Conservation (phyloP, 2,888 invertebrate species). For the Archips crataeganus region DNA sequence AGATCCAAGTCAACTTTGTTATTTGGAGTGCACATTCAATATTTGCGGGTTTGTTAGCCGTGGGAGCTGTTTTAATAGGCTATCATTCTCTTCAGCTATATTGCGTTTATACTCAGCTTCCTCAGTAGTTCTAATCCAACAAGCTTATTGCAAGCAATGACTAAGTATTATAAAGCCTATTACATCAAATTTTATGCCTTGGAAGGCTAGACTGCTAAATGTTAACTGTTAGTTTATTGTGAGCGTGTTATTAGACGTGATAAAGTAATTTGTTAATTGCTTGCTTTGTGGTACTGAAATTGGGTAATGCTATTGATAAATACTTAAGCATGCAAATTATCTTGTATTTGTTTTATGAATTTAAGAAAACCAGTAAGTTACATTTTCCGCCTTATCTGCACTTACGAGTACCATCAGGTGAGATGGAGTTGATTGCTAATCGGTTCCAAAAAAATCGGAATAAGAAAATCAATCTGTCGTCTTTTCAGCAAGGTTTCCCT, state of each 20-base stretch:
- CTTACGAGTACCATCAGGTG: too few species aligned
- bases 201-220: background rate
- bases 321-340: too few species aligned
- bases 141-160: background rate
- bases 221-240: background rate
- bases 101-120: conserved; percentile 44
- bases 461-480: too few species aligned
- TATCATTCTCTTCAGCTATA: conserved; percentile 53
- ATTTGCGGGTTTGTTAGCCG: conserved; percentile 49
- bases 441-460: too few species aligned
- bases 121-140: conserved; percentile 26
- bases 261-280: background rate
- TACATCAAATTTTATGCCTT: background rate
- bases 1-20: conserved; percentile 14
- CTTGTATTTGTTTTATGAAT: too few species aligned
- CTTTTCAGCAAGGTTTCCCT: too few species aligned
- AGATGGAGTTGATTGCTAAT: too few species aligned
- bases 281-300: background rate
- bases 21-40: conserved; percentile 39
- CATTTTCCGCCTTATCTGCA: too few species aligned
- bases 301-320: too few species aligned
- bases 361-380: too few species aligned
- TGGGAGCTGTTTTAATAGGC: conserved; percentile 59
- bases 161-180: background rate
- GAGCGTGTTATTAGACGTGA: background rate